These are phyloP conservation scores for Syndactyla subalaris DNA, from an alignment of 2,797 vertebrate genomes.

Conservation along the genomic window DNA sequence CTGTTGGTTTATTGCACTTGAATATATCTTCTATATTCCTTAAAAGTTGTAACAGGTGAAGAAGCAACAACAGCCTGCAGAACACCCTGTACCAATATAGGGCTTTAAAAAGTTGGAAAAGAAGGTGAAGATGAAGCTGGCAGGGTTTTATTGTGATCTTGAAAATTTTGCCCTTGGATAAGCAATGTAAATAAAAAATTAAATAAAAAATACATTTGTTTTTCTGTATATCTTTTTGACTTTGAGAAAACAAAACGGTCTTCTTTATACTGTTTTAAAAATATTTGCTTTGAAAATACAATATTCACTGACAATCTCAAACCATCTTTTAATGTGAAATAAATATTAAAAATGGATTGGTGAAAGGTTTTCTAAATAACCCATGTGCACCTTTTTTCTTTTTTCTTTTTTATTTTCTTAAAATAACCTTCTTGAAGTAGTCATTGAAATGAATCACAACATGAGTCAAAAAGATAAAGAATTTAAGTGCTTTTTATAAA, in stretches of 20 bases:
- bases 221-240: not conserved
- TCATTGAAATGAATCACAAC: not conserved
- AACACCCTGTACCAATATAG: not conserved
- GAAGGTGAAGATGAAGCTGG: not conserved
- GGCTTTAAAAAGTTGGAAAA: not conserved
- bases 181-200: not conserved
- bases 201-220: not conserved
- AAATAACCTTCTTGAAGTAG: not conserved
- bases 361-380: not conserved
- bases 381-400: not conserved
- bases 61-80: not conserved
- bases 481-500: not conserved
- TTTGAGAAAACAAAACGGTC: fast-evolving
- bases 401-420: not conserved
- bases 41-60: not conserved
- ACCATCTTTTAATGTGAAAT: not conserved
- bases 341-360: not conserved
- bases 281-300: not conserved
- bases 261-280: not conserved
- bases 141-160: not conserved
- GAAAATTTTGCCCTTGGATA: not conserved
- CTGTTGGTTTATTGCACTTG: not conserved
- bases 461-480: not conserved
- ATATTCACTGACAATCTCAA: not conserved
- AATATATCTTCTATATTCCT: not conserved